Evolutionary conservation across 2,113 vertebrate species (phyloP), one percentile per base, ranked within the genome.

Genomic region (Ceyx melanurus): DNA sequence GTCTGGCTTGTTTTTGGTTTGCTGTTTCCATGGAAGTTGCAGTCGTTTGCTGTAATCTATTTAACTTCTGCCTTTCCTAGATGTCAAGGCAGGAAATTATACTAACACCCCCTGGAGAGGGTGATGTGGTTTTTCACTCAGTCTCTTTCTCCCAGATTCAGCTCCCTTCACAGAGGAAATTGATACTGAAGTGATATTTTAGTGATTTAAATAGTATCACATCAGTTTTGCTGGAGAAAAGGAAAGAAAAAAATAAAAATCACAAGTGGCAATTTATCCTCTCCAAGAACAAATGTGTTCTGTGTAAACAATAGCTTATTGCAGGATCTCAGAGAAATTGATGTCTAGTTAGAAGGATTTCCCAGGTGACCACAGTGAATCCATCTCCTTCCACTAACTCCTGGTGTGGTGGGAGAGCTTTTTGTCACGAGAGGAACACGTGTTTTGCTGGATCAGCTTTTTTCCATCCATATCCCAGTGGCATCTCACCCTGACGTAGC

Each of bases 71-170:
- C 86, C 42, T 66, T 94, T 82, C 45, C 31, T 37, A 33, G 15
- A 82, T 90, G 90, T 85, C 71, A 89, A 85, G 82, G 86, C 29
- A 80, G 43, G 45, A 89, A 92, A 93, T 87, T 62, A 72, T 37
- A 40, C 51, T 61, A 61, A 53, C 42, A 35, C 8, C 12, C 40
- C 25, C 58, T 84, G 45, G 66, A 93, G 58, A 88, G 12, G 23
- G 19, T 70, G 77, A 76, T 82, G 58, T 76, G 57, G 65, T 94
- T 85, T 50, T 96, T 90, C 28, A 58, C 2, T 5, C 10, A 58
- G 21, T 70, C 58, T 73, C 54, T 86, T 88, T 84, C 70, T 93
- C 37, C 26, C 45, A 79, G 10, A 89, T 79, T 85, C 58, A 86
- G 37, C 21, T 92, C 75, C 25, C 19, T 86, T 90, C 70, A 73